Percentiles rank a stretch among this genome's conserved stretches.
These are phyloP conservation scores for Cebidichthys violaceus DNA, from an alignment of 2,113 vertebrate species.

Conservation along the genomic window DNA sequence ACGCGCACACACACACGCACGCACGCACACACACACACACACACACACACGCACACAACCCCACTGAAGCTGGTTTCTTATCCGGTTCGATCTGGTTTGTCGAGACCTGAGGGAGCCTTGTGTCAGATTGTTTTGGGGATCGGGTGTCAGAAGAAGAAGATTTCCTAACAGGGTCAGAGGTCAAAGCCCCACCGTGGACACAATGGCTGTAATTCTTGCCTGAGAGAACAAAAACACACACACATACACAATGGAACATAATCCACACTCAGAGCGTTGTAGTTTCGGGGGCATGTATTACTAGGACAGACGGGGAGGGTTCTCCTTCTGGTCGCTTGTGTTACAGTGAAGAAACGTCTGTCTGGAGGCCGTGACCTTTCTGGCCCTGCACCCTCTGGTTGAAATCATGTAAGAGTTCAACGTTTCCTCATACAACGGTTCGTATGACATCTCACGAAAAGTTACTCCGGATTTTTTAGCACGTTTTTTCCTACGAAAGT, in stretches of 20 bases:
- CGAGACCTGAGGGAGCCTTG: conserved; percentile 41
- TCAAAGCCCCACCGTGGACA: background rate
- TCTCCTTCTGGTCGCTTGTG: background rate
- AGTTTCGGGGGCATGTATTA: background rate
- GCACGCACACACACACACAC: no score
- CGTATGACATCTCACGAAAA: no score
- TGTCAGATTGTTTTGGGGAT: conserved; percentile 29
- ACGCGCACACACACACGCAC: no score
- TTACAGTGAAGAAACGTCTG: background rate
- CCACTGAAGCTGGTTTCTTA: conserved; percentile 37
- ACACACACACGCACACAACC: conserved; percentile 20
- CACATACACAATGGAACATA: background rate
- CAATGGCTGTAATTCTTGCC: background rate
- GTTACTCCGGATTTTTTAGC: background rate
- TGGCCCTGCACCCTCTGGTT: background rate
- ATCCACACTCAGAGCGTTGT: background rate
- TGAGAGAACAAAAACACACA: background rate
- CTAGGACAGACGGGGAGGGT: background rate
- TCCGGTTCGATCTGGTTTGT: conserved; percentile 56
- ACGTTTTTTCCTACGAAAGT: background rate
- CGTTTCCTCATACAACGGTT: background rate
- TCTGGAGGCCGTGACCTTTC: background rate
- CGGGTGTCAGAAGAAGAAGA: conserved; percentile 32
- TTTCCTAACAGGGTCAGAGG: conserved; percentile 48
- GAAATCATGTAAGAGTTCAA: background rate